Conservation (phyloP, 2,113 vertebrate species). For the Protobothrops flavoviridis region DNA sequence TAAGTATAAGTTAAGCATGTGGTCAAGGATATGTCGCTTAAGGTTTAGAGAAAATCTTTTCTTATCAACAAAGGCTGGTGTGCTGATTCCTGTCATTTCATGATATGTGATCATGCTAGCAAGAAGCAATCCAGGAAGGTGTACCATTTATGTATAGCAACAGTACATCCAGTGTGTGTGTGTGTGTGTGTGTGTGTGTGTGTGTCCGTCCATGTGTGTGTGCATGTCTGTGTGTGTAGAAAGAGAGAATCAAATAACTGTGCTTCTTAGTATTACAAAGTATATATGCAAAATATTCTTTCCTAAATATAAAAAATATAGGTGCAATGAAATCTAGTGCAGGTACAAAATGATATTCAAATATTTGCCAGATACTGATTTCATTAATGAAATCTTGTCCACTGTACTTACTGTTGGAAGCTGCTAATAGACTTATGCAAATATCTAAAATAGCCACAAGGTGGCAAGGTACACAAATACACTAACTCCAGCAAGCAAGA, state of each 20-base stretch:
- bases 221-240: no score
- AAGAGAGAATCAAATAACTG: not conserved
- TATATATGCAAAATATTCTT: slow-evolving; percentile 6
- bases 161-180: not conserved
- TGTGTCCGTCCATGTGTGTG: not conserved
- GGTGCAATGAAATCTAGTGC: not conserved
- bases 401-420: rapidly evolving
- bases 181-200: no score
- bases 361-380: not conserved
- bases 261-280: slow-evolving; percentile 8
- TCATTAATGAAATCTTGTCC: not conserved
- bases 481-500: not conserved
- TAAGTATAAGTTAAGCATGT: not conserved
- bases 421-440: slow-evolving; percentile 14
- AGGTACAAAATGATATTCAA: not conserved
- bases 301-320: not conserved
- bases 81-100: not conserved
- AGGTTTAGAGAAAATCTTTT: not conserved
- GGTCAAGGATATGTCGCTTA: not conserved
- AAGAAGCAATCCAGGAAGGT: not conserved
- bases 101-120: not conserved
- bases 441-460: slow-evolving; percentile 60
- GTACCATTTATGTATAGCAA: not conserved
- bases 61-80: not conserved
- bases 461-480: slow-evolving; percentile 67